phyloP scores from a whole-genome alignment of 2,113 vertebrate species.

The Hemicordylus capensis region DNA sequence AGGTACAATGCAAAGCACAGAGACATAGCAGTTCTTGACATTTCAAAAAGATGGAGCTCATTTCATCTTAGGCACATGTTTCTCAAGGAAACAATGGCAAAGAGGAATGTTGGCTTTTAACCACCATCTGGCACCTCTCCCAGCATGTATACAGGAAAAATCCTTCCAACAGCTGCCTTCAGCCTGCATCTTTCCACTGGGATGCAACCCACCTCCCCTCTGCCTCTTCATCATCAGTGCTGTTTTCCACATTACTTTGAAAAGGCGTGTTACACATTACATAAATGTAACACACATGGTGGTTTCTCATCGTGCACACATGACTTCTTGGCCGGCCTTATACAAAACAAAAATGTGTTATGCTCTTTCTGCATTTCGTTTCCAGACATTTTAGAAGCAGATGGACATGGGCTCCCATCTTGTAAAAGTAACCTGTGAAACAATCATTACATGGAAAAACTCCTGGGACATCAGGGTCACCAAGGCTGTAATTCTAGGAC shows the following conservation, averaged over 20 bases:
- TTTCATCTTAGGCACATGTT: neutral
- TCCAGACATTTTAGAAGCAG: no score
- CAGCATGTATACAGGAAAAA: constrained; percentile 73
- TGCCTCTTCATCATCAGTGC: neutral
- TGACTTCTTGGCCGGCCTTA: neutral
- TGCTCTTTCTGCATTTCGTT: no score
- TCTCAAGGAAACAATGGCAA: neutral
- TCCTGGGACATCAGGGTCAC: neutral
- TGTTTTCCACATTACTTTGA: neutral
- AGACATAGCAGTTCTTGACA: no score
- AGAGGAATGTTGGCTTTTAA: constrained; percentile 46
- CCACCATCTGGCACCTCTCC: constrained; percentile 37
- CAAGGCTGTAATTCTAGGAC: neutral
- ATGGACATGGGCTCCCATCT: no score
- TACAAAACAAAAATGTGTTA: no score
- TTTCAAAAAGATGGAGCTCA: neutral
- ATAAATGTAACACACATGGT: neutral
- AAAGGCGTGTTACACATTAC: no score
- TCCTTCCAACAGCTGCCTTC: constrained; percentile 58
- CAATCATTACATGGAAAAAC: neutral
- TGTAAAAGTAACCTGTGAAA: no score
- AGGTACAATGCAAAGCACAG: neutral
- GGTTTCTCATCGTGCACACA: neutral
- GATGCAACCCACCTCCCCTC: neutral
- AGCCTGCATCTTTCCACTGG: neutral